Base-by-base conservation (phyloP, 2,797 vertebrate genomes). In the Melanotaenia trifasciata region DNA sequence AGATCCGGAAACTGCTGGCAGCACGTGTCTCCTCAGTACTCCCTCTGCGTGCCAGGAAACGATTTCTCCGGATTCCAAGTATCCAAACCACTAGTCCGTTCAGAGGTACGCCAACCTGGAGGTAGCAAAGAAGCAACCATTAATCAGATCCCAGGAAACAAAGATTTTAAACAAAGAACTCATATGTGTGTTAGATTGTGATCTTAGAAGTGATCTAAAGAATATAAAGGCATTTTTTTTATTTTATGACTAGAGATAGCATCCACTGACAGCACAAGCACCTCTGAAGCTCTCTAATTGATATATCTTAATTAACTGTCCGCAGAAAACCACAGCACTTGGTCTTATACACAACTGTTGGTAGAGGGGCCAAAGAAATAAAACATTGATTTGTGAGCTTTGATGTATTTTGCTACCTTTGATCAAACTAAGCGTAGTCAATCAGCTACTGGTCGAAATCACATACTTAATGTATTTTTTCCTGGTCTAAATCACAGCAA, bases 71-170 rank as follows among this genome's bases (percentile, higher is more conserved):
- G 1, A 76, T 9, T 56, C 87, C 93, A 20, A 96, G 83, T 0
- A 90, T 90, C 94, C 95, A 96, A n/a, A 96, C 89, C 74, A 96
- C 95, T 72, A 96, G 80, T 2, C 67, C 69, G 0, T 96, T 96
- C 32, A 96, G 80, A 35, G 89, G 69, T 0, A 94, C 64, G 0
- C 95, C 95, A 60, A 95, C 92, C 87, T 94, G 0, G 0, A 76
- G 13, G 51, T 84, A 22, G 0, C 43, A 69, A 67, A 33, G 82
- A n/a, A 51, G 2, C 20, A 59, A 56, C 3, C 12, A 24, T 16
- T 11, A 45, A 0, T 61, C 36, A 43, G 18, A 56, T 28, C 47
- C 24, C 35, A 13, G 11, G 24, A 22, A 64, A 32, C 2, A 2
- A 16, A 7, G 10, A 57, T 13, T 16, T 18, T 58, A 18, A 33